Base-by-base conservation (phyloP, 2,113 vertebrate genomes). In the Phodopus roborovskii region DNA sequence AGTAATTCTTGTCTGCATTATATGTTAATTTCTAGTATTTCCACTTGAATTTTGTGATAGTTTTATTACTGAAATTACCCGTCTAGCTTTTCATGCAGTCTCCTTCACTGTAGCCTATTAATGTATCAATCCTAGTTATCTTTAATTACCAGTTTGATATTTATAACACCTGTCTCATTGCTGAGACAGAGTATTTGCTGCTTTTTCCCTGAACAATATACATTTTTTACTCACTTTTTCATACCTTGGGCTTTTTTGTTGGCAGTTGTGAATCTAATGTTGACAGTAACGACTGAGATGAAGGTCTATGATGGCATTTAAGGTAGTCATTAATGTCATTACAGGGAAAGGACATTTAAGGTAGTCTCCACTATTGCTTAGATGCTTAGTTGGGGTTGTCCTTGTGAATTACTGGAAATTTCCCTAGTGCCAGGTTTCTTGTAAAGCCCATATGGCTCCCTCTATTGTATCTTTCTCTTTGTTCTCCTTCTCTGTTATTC, bases 31-130 rank as follows among this genome's bases (percentile, higher is more conserved):
- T 96, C 30, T 91, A 62, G 2, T 42, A 86, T 75, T 91, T 91
- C 2, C 33, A 88, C 70, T 82, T 89, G 53, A 81, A 28, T 86
- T 75, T 86, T 88, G 56, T 68, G 70, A 22, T 24, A 17, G 12
- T 87, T 93, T 92, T 50, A 50, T 20, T 92, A 68, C 45, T 97
- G n/a, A 92, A 90, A 90, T 94, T 88, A 79, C 70, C 56, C 56
- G 19, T 79, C 13, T 79, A 17, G 70, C 24, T 53, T 92, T 95
- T 90, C 16, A 66, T 78, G 62, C 66, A 64, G 9, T 90, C 39
- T 87, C 16, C 1, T 48, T 17, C 42, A 71, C 48, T 73, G 33
- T 26, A 68, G 20, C 39, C 22, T 88, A 83, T 94, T 71, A 53
- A 45, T 91, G 26, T 71, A 77, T 77, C 85, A 92, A 90, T 90